Evolutionary conservation across 2,113 vertebrate genomes (phyloP).

Genomic region (Numenius arquata): DNA sequence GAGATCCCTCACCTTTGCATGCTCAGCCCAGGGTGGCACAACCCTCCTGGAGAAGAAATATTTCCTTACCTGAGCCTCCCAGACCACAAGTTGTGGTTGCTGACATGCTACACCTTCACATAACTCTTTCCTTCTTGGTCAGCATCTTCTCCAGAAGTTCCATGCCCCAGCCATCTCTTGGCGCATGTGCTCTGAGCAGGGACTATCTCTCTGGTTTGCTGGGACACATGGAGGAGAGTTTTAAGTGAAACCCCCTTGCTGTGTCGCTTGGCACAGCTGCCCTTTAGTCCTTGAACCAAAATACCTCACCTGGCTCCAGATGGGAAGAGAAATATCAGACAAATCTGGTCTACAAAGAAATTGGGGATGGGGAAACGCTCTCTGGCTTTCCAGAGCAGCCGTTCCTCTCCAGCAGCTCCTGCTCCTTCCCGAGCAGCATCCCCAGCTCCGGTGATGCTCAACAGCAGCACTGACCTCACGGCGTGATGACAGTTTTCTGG

Average conservation of each 20-base stretch:
- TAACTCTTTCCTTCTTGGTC: background rate
- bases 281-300: background rate
- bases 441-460: accelerated
- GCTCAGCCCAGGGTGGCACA: too few species aligned
- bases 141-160: background rate
- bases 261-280: background rate
- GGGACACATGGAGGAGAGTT: background rate
- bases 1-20: background rate
- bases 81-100: background rate
- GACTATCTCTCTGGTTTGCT: background rate
- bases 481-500: accelerated
- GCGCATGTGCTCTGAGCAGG: accelerated
- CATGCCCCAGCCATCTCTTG: too few species aligned
- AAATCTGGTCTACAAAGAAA: background rate
- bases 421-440: background rate
- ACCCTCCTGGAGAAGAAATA: background rate
- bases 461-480: accelerated
- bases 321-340: background rate
- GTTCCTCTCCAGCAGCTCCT: background rate
- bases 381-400: background rate
- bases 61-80: background rate
- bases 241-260: background rate
- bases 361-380: accelerated
- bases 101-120: accelerated
- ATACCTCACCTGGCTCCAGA: background rate